These are phyloP conservation scores for Saguinus midas DNA, from an alignment of 2,113 vertebrate species.

Conservation along the genomic window DNA sequence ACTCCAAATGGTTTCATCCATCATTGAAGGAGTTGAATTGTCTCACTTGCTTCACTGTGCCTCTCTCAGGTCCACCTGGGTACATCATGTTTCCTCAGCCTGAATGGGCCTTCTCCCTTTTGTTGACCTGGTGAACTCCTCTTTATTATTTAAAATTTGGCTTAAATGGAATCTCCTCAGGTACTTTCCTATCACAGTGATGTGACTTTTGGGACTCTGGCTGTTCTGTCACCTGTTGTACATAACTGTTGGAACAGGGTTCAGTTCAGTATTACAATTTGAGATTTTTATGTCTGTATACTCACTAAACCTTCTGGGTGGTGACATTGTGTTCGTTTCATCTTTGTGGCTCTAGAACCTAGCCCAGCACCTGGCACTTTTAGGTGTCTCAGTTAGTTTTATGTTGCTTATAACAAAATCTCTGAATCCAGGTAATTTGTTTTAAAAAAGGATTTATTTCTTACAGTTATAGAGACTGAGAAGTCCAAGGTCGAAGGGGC, in stretches of 20 bases:
- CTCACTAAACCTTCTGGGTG: neutral
- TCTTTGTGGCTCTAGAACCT: neutral
- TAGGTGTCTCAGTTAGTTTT: neutral
- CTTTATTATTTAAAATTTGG: neutral
- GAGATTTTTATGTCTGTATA: neutral
- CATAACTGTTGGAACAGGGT: neutral
- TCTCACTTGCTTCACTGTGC: neutral
- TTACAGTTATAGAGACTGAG: neutral
- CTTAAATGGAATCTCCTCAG: neutral
- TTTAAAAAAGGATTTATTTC: neutral
- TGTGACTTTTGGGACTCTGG: neutral
- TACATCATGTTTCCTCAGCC: neutral
- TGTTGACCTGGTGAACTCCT: neutral
- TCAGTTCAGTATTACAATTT: neutral
- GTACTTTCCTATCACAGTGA: neutral
- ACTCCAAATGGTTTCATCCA: neutral
- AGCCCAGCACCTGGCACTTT: neutral
- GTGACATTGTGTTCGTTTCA: neutral
- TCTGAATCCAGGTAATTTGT: neutral
- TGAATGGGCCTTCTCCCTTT: neutral
- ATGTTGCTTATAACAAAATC: neutral
- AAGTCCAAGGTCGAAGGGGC: neutral
- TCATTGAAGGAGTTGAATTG: neutral
- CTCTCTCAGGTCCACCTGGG: neutral
- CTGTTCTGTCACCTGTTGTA: neutral